phyloP scores from a whole-genome alignment of 92 coral and sea anemone species.

The Actinernus sp. region DNA sequence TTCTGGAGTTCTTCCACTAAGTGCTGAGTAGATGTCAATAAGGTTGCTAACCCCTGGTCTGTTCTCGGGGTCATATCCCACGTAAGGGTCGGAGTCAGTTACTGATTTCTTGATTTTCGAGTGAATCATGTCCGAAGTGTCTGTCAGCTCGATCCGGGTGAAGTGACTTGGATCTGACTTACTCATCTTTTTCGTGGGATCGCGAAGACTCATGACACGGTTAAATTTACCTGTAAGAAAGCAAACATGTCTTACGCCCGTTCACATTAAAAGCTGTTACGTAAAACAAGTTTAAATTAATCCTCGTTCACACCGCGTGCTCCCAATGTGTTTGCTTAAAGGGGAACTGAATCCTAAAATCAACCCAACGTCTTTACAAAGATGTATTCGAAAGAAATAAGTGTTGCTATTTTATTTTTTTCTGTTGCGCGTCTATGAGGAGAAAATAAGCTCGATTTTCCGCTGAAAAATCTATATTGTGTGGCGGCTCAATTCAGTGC shows the following conservation, averaged over 20 bases:
- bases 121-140: slow-evolving; percentile 62
- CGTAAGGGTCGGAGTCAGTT: slow-evolving; percentile 78
- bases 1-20: slow-evolving; percentile 49
- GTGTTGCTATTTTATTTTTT: too few species aligned
- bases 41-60: slow-evolving; percentile 84
- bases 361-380: too few species aligned
- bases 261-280: background rate
- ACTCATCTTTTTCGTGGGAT: slow-evolving; percentile 81
- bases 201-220: slow-evolving; percentile 86
- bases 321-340: too few species aligned
- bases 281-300: too few species aligned
- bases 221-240: slow-evolving; percentile 40
- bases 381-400: too few species aligned
- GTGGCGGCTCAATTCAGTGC: too few species aligned
- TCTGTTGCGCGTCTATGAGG: too few species aligned
- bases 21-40: slow-evolving; percentile 66
- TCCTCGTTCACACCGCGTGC: too few species aligned
- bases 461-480: too few species aligned
- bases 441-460: too few species aligned
- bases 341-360: too few species aligned
- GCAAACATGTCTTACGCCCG: background rate
- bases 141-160: slow-evolving; percentile 72
- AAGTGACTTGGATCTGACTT: slow-evolving; percentile 69
- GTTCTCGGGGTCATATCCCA: slow-evolving; percentile 57
- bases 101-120: slow-evolving; percentile 72